phyloP scores from a whole-genome alignment of 2,797 vertebrate genomes.

The Bufotes viridis region DNA sequence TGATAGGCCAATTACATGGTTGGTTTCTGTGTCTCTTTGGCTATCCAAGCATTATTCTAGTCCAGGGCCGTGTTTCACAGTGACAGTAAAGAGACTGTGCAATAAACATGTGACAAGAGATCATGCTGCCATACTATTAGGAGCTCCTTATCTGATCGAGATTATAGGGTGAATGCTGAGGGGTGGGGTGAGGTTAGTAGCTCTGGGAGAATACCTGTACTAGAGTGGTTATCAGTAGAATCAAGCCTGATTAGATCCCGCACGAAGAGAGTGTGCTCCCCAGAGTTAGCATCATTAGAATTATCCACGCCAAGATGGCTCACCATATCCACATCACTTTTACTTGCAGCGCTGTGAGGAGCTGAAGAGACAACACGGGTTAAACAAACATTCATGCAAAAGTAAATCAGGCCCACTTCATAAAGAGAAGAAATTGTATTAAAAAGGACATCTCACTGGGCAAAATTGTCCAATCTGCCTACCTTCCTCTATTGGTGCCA shows the following conservation, averaged over 20 bases:
- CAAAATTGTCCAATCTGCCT: too few species aligned
- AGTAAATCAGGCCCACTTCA: too few species aligned
- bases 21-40: too few species aligned
- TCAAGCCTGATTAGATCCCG: constrained; percentile 80
- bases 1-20: too few species aligned
- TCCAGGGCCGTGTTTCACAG: too few species aligned
- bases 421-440: too few species aligned
- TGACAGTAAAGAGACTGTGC: not conserved
- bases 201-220: constrained; percentile 81
- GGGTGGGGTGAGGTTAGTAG: constrained; percentile 65
- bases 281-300: constrained; percentile 83
- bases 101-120: not conserved
- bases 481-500: too few species aligned
- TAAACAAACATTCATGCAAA: not conserved
- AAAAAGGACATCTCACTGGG: too few species aligned
- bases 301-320: constrained; percentile 90
- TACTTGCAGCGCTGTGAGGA: constrained; percentile 70
- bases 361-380: constrained; percentile 73
- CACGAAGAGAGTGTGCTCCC: constrained; percentile 82
- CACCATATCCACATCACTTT: constrained; percentile 83
- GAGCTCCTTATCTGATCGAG: not conserved
- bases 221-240: constrained; percentile 80
- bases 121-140: not conserved
- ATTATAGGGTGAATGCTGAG: constrained; percentile 9
- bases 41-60: too few species aligned